These are phyloP conservation scores for Tipula lateralis DNA, from an alignment of 2,888 invertebrate species.

Conservation along the genomic window DNA sequence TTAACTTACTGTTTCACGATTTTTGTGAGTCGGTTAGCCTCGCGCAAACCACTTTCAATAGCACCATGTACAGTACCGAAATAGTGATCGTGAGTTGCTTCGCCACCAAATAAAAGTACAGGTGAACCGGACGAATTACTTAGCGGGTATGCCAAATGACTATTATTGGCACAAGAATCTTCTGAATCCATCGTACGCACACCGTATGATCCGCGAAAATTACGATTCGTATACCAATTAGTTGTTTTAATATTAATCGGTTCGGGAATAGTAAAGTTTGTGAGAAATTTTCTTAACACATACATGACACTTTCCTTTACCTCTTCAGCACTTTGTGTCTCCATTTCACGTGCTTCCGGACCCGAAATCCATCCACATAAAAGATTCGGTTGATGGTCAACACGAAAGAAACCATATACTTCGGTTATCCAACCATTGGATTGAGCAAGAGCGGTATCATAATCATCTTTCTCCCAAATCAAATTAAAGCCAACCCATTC, in stretches of 20 bases:
- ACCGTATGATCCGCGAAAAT: conserved; percentile 58
- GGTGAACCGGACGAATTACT: conserved; percentile 46
- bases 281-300: conserved; percentile 45
- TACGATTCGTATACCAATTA: conserved; percentile 59
- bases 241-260: conserved; percentile 46
- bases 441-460: conserved; percentile 33
- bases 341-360: conserved; percentile 57
- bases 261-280: conserved; percentile 42
- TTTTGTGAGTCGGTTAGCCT: conserved; percentile 59
- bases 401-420: conserved; percentile 61
- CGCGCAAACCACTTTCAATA: conserved; percentile 66
- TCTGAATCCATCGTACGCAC: conserved; percentile 45
- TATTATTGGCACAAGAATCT: conserved; percentile 54
- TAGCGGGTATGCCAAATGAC: conserved; percentile 54
- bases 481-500: conserved; percentile 54
- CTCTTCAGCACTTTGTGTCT: conserved; percentile 54
- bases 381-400: conserved; percentile 59
- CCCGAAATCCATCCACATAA: conserved; percentile 67
- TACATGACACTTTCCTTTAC: conserved; percentile 43
- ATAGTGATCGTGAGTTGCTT: conserved; percentile 61
- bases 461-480: conserved; percentile 55
- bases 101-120: conserved; percentile 62
- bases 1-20: conserved; percentile 38
- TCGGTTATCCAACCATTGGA: not conserved
- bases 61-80: conserved; percentile 70